Evolutionary conservation across 2,888 invertebrate genomes (phyloP), one percentile per base, ranked within the genome.

Genomic region (Standfussiana lucernea): DNA sequence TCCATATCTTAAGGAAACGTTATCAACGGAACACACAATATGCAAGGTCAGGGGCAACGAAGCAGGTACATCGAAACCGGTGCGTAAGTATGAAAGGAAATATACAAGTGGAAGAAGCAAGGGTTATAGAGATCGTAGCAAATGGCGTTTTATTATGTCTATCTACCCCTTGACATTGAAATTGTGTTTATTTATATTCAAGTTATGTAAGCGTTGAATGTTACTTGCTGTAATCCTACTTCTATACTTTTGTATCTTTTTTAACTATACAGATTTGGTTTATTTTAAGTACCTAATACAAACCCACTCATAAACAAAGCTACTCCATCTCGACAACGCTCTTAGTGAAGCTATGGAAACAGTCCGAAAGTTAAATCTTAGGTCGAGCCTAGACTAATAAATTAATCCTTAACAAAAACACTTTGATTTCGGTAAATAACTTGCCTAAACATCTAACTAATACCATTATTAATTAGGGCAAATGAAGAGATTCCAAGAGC

Each of bases 21-120:
- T 81, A 66, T 61, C 50, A 75, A 66, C 35, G 42, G 28, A 15
- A 53, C 59, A 37, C n/a, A 69, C 62, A 64, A 56, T 35, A 11
- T 28, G 24, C 75, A 80, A 80, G 79, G 75, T 81, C 50, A 79
- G 24, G 50, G 45, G 15, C 53, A 15, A 45, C 15, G 47, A n/a
- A 45, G 24, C 78, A 80, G 64, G 80, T 65, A 73, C 64, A 53
- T n/a, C 7, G n/a, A 47, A 79, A 79, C 80, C 73, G 64, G 45
- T 79, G 64, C 35, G 18, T 24, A 15, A 3, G 18, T 32, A 35
- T 62, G 50, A 74, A 79, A 53, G 62, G 35, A 47, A 32, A 7
- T 24, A 50, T 59, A n/a, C 45, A 53, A 32, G 80, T 50, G 11
- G 24, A 47, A 56, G 37, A 75, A 42, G 2, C 15, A n/a, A 10